Conservation (phyloP, 30 jellyfish, hydroid and myxozoan genomes). For the Aurelia aurita complex sp. Pacific region DNA sequence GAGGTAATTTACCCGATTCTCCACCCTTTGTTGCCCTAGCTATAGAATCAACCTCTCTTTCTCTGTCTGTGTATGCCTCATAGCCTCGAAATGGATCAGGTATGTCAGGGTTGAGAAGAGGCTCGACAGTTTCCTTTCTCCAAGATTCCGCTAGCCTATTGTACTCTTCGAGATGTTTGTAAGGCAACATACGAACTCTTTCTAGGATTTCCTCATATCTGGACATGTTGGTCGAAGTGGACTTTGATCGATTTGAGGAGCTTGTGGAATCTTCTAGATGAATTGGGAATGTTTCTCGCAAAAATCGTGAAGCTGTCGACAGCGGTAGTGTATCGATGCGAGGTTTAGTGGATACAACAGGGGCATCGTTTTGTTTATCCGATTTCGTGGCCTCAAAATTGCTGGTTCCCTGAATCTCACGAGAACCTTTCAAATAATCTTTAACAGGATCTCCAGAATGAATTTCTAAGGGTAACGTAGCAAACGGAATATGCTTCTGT, state of each 20-base stretch:
- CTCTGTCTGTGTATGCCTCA: conserved; percentile 10
- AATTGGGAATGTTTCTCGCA: conserved; percentile 45
- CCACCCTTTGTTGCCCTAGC: no score
- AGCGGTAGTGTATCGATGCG: background rate
- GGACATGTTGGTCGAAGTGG: conserved; percentile 38
- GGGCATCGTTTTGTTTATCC: background rate
- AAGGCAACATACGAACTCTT: conserved; percentile 68
- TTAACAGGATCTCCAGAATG: background rate
- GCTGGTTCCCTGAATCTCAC: no score
- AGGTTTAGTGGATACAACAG: background rate
- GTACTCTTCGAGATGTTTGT: conserved; percentile 48
- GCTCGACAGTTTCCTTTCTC: conserved; percentile 70
- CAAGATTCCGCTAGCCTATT: conserved; percentile 45
- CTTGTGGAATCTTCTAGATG: conserved; percentile 3
- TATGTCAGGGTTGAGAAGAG: conserved; percentile 48
- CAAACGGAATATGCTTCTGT: conserved; percentile 3
- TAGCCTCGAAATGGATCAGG: conserved; percentile 25
- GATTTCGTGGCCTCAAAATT: no score
- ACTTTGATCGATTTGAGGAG: conserved; percentile 22
- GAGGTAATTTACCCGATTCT: no score
- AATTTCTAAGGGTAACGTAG: background rate
- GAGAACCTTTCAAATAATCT: no score
- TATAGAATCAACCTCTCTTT: background rate
- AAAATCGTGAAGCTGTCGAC: background rate
- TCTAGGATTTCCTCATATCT: conserved; percentile 55